A percentile compares a stretch with the other conserved stretches of the same genome.
Evolutionary conservation across 1,140 invertebrate species (phyloP).

Genomic region (Nymphalis io): DNA sequence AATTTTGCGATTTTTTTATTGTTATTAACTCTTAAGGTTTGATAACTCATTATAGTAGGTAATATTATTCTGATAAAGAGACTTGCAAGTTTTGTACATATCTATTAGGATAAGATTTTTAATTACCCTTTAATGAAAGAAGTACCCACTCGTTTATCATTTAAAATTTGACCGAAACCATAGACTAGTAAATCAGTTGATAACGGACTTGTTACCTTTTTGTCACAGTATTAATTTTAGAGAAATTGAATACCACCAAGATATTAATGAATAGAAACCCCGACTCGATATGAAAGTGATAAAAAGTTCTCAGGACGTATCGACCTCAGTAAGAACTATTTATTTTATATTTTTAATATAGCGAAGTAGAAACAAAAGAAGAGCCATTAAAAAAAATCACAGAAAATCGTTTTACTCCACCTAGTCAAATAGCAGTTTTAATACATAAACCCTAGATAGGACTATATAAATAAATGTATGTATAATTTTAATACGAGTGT

Average conservation of each 20-base stretch:
- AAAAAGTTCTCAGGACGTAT: neutral
- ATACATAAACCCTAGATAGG: conserved; percentile 66
- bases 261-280: neutral
- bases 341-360: conserved; percentile 4
- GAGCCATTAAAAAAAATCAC: neutral
- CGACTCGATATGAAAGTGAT: neutral
- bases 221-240: neutral
- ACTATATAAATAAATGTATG: conserved; percentile 63
- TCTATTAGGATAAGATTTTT: conserved; percentile 73
- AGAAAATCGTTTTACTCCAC: conserved; percentile 55
- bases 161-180: neutral
- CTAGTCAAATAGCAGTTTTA: conserved; percentile 76
- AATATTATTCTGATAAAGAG: conserved; percentile 72
- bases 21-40: conserved; percentile 73
- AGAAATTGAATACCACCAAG: neutral
- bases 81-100: conserved; percentile 79
- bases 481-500: conserved; percentile 59
- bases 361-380: neutral
- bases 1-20: conserved; percentile 73
- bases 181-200: neutral
- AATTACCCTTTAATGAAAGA: conserved; percentile 33
- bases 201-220: conserved; percentile 2
- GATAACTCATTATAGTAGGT: conserved; percentile 63
- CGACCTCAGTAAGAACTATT: neutral
- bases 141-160: conserved; percentile 8